Base-by-base conservation (phyloP, 2,797 vertebrate species). In the Molossus molossus region DNA sequence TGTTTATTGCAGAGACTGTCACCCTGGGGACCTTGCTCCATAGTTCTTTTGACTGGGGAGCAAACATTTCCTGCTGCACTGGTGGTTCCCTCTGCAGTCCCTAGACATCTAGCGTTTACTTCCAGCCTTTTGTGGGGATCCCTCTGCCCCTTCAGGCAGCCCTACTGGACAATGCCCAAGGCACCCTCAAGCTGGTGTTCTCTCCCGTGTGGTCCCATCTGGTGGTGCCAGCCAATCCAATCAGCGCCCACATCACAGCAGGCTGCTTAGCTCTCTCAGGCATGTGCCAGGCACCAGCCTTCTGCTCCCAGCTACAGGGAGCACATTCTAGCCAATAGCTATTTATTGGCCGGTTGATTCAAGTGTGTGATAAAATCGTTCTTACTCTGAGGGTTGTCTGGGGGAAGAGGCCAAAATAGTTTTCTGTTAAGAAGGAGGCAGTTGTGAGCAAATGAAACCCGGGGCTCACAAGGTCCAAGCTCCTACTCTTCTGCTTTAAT, bases 11-110 rank as follows among this genome's bases (percentile, higher is more conserved):
- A 60, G 29, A 45, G 60, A 73, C 9, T 33, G 33, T 91, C 40
- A 62, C 76, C 69, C 23, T 79, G 62, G 33, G 7, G 12, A 85
- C 2, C 11, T 85, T 53, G 18, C 5, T 70, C n/a, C 7, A 1
- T 20, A 9, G 10, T 86, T 60, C 15, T 87, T 96, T 76, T 65
- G 29, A 72, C 12, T 67, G 13, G 90, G 29, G 48, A 87, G 20
- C 27, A 21, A 45, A 0, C 9, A 29, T 80, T 95, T 94, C 45
- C 9, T 79, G 1, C 6, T 45, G 3, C 3, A 20, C 15, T 14
- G 1, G 2, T 13, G 4, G 12, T 1, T 33, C 21, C 3, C 69
- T 58, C 58, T 9, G 23, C 0, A 65, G 60, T 69, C 33, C 64
- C 29, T 65, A 17, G 64, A 75, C 80, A 83, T 64, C 37, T 15